phyloP scores from a whole-genome alignment of 2,797 vertebrate species.

The Zalophus californianus region DNA sequence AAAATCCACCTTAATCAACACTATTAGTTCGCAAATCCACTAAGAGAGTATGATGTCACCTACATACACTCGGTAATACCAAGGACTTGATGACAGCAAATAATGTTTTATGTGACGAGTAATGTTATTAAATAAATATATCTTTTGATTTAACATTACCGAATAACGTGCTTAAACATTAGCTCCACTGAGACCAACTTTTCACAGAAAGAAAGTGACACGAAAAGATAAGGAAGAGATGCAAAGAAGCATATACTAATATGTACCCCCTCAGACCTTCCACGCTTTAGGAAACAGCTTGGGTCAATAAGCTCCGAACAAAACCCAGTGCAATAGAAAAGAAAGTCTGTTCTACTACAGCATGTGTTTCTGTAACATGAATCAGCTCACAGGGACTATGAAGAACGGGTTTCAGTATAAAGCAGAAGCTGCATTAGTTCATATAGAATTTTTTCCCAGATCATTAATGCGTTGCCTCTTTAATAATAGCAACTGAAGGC shows the following conservation, averaged over 20 bases:
- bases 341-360: background rate
- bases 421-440: background rate
- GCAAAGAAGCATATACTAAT: background rate
- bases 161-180: constrained; percentile 24
- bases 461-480: constrained; percentile 18
- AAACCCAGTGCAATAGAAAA: background rate
- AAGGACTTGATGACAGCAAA: constrained; percentile 11
- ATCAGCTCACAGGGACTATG: background rate
- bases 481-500: background rate
- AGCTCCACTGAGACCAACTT: background rate
- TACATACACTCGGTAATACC: background rate
- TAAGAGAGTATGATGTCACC: constrained; percentile 36
- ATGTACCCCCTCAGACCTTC: background rate
- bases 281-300: background rate
- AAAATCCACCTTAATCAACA: constrained; percentile 64
- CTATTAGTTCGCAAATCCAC: constrained; percentile 64
- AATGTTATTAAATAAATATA: constrained; percentile 23
- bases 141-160: background rate
- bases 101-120: background rate
- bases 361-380: background rate
- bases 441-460: background rate
- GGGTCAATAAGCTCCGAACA: background rate
- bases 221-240: background rate
- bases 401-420: background rate
- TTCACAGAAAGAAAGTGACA: background rate